Base-by-base conservation (phyloP, 1,140 invertebrate species). In the Stegodyphus dumicola region DNA sequence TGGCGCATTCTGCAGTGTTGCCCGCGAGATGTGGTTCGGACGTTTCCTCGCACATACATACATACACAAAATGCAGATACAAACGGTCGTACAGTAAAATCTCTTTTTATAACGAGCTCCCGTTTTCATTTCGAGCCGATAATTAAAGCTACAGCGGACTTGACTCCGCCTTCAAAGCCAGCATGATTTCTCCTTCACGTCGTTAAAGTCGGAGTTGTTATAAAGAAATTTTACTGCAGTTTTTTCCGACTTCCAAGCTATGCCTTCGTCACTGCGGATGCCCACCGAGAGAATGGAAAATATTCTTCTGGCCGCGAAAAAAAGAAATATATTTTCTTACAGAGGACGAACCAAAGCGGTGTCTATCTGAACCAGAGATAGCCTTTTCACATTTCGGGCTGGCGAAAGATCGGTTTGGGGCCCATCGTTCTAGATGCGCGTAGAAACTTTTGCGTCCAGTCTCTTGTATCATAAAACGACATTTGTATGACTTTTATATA, bases 371-470 rank as follows among this genome's bases (percentile, higher is more conserved):
- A 10, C 15, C 7, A 54, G 54, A 54, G 66, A 49, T 60, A 71
- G 79, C 79, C 79, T 83, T 78, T 83, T 83, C 79, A 83, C 74
- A 83, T 56, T 53, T 66, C 54, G 79, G 70, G 70, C 65, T 83
- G 79, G 79, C 71, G 79, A 74, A 18, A 66, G 70, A 52, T 74
- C 71, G 79, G 79, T 65, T 80, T 80, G 78, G 56, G 70, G 54
- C 70, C 69, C 49, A 64, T 73, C 60, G 56, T 65, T 74, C 33
- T 83, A 83, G 79, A 53, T 49, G 79, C 79, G 79, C 79, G 79
- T 83, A 83, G 79, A 83, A 70, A 83, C 79, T 74, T 74, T 83
- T 83, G 69, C 79, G 79, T 83, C 79, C 79, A 83, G 79, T 83
- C 79, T 83, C 70, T 83, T 83, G 79, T 83, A 83, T 60, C 79